phyloP scores from a whole-genome alignment of 2,797 vertebrate species.

The Phataginus tricuspis region DNA sequence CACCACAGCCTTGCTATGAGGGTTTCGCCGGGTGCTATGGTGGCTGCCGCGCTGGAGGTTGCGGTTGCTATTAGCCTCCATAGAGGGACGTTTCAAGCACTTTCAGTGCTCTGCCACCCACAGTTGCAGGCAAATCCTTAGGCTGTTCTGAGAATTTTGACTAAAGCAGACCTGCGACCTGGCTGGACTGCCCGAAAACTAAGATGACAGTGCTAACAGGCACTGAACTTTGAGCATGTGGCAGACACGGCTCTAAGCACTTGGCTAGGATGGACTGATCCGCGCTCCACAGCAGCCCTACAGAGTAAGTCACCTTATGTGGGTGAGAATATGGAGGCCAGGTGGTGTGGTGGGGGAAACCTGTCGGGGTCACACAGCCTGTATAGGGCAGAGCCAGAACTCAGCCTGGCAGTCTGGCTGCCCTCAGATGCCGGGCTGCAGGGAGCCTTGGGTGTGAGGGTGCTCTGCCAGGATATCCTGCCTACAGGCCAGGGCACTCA shows the following conservation, averaged over 20 bases:
- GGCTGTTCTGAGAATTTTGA: background rate
- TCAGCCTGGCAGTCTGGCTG: background rate
- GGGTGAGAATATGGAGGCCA: background rate
- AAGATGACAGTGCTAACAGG: background rate
- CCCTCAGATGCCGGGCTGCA: accelerated
- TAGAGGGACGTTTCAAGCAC: background rate
- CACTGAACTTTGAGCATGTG: accelerated
- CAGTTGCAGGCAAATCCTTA: background rate
- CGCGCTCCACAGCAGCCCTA: background rate
- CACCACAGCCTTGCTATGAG: background rate
- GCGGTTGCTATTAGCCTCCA: background rate
- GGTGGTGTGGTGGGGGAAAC: background rate
- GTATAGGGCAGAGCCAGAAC: background rate
- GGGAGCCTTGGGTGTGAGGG: background rate
- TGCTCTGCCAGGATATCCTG: background rate
- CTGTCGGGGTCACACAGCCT: background rate
- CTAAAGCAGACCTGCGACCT: background rate
- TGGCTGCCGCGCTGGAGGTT: background rate
- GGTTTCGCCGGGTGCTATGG: background rate
- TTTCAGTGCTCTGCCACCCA: background rate
- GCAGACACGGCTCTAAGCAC: background rate
- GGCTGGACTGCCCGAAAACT: background rate
- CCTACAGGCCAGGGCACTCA: background rate
- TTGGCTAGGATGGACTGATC: background rate
- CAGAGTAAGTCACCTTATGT: background rate